Base-by-base conservation (phyloP, 1,140 invertebrate species). In the Charaxes varanes region DNA sequence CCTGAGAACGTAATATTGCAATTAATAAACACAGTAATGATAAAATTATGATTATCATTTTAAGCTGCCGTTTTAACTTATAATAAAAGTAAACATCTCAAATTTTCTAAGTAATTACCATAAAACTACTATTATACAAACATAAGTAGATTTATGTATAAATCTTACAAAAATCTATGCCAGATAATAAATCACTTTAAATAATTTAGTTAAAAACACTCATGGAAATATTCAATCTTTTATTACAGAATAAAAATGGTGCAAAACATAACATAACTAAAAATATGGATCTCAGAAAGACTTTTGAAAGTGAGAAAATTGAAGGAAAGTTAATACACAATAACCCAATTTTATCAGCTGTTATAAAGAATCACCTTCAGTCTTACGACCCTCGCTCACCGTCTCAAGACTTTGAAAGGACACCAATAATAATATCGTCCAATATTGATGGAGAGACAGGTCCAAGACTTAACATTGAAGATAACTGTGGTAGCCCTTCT, bases 331-430 rank as follows among this genome's bases (percentile, higher is more conserved):
- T 78, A 13, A 74, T 81, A 44, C 74, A 73, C 18, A 83, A 83
- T 16, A 83, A 83, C 44, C 77, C 79, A 3, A 81, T 80, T 33
- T 42, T 83, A 4, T 71, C 79, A 11, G 79, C 79, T 33, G 79
- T 83, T 37, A 81, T 81, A 33, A 81, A 80, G 47, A 83, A 80
- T 48, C 79, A 81, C 31, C 62, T 83, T 18, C 79, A 81, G 10
- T 79, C 66, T 10, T 83, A 73, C 55, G 79, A 83, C 35, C 79
- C 79, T 28, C 66, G 79, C 4, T 83, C 79, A 6, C 79, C 79
- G 21, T 68, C 77, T 28, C 70, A 76, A 37, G 79, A 83, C 13
- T 72, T 83, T 69, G 74, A 83, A 37, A 48, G 79, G 32, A 83
- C 79, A 6, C 79, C 79, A 16, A 81, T 83, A 18, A 41, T 80